phyloP scores from a whole-genome alignment of 2,797 vertebrate genomes.

The Thripadectes ignobilis region DNA sequence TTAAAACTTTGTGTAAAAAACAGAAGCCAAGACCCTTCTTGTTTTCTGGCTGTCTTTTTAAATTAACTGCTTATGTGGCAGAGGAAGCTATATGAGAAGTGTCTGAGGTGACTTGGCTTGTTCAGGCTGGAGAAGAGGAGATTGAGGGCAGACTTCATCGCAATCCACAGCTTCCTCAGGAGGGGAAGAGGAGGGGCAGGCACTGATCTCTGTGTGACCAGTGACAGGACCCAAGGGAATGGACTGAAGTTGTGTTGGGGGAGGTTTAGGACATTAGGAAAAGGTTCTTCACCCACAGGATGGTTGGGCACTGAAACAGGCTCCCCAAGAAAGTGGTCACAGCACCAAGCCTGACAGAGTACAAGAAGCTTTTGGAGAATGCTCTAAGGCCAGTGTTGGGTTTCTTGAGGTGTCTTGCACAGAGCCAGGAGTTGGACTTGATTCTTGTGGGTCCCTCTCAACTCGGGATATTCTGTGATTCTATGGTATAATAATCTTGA shows the following conservation, averaged over 20 bases:
- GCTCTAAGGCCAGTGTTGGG: neutral
- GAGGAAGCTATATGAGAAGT: neutral
- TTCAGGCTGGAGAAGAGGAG: neutral
- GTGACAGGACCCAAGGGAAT: neutral
- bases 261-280: neutral
- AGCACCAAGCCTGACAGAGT: neutral
- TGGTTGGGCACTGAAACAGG: neutral
- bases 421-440: neutral
- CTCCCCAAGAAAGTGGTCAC: neutral
- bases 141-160: neutral
- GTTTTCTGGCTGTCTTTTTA: neutral
- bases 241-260: neutral
- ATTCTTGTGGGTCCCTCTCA: neutral
- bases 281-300: neutral
- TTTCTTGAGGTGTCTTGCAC: neutral
- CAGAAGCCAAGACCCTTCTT: neutral
- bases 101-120: neutral
- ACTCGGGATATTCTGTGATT: neutral
- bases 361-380: neutral
- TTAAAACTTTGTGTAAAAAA: neutral
- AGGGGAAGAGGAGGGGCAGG: neutral
- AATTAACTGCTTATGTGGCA: neutral
- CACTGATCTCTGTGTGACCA: neutral
- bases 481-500: neutral
- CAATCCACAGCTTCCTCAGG: neutral